These are phyloP conservation scores for Dasyurus viverrinus DNA, from an alignment of 2,113 vertebrate species.

Conservation along the genomic window DNA sequence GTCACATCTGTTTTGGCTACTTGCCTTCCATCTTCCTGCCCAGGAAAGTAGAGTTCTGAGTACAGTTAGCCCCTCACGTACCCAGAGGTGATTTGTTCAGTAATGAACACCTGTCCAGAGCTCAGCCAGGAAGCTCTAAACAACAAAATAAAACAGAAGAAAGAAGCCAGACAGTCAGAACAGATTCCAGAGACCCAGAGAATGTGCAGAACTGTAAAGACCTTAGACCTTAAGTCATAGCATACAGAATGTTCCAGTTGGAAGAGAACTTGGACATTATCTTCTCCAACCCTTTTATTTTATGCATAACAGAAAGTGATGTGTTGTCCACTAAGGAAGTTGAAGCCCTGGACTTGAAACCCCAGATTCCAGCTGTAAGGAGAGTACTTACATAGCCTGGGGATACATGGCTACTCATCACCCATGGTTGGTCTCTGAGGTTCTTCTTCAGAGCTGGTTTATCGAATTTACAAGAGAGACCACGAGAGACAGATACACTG, in stretches of 20 bases:
- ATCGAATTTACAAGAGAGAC: not conserved
- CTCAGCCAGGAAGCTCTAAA: not conserved
- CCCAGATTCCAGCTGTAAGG: not conserved
- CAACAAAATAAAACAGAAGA: not conserved
- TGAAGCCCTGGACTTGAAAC: not conserved
- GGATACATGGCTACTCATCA: not conserved
- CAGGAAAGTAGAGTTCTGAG: slow-evolving; percentile 40
- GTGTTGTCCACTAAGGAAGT: not conserved
- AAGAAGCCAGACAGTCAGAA: not conserved
- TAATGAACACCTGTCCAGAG: slow-evolving; percentile 47
- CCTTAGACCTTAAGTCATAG: not conserved
- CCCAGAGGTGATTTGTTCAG: slow-evolving; percentile 41
- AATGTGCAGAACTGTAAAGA: not conserved
- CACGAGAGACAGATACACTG: not conserved
- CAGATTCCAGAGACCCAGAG: not conserved
- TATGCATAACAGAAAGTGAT: not conserved
- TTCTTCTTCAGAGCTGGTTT: not conserved
- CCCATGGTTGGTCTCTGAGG: not conserved
- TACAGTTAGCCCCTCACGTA: not conserved
- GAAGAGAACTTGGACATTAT: not conserved
- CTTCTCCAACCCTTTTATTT: not conserved
- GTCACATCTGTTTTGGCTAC: slow-evolving; percentile 50
- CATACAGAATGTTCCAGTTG: not conserved
- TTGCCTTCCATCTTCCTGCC: slow-evolving; percentile 38
- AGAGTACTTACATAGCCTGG: not conserved